phyloP scores from a whole-genome alignment of 2,888 invertebrate species.

The Diarsia mendica region DNA sequence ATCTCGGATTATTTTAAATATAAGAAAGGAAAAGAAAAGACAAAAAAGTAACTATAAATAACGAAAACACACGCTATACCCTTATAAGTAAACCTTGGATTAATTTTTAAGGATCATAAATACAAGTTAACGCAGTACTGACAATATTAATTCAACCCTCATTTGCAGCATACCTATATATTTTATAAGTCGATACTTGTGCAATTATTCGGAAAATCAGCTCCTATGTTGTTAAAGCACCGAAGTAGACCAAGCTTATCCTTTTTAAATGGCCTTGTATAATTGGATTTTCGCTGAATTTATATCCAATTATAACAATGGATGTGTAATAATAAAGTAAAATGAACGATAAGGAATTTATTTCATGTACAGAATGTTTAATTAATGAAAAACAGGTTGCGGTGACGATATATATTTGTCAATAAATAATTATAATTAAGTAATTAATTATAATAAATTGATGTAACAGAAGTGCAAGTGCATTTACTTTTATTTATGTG shows the following conservation, averaged over 20 bases:
- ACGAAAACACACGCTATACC: background rate
- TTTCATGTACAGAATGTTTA: conserved; percentile 15
- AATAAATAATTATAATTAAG: background rate
- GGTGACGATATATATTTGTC: background rate
- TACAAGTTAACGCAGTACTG: background rate
- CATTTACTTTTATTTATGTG: too few species aligned
- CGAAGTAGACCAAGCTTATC: conserved; percentile 31
- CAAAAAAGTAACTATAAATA: background rate
- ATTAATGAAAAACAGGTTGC: conserved; percentile 22
- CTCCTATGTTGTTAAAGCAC: conserved; percentile 36
- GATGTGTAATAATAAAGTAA: conserved; percentile 32
- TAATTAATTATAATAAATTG: too few species aligned
- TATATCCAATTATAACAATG: conserved; percentile 45
- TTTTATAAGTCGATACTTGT: conserved; percentile 64
- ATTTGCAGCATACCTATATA: conserved; percentile 46
- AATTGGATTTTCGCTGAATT: conserved; percentile 48
- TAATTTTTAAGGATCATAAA: background rate
- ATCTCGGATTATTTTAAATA: background rate
- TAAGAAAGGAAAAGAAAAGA: background rate
- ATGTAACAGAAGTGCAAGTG: conserved; percentile 8
- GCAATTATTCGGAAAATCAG: conserved; percentile 57
- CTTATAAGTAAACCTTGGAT: background rate
- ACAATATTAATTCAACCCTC: background rate
- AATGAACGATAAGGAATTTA: conserved; percentile 27
- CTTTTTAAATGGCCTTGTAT: conserved; percentile 42